These are phyloP conservation scores for Copidosoma aretas DNA, from an alignment of 2,888 invertebrate genomes.

Conservation along the genomic window DNA sequence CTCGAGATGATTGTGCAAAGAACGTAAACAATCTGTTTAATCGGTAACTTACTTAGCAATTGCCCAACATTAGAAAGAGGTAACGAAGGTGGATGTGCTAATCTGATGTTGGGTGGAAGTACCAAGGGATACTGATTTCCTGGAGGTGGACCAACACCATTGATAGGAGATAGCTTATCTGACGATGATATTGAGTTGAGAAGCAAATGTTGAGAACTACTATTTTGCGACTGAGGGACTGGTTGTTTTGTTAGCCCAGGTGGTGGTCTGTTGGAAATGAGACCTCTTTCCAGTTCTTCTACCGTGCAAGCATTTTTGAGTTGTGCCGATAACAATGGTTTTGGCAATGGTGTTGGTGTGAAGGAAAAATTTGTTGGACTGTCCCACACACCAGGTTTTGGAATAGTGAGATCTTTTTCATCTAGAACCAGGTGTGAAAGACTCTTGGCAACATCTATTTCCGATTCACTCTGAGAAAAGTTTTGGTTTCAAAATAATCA, in stretches of 20 bases:
- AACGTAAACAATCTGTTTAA: slow-evolving; percentile 18
- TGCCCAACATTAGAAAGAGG: slow-evolving; percentile 53
- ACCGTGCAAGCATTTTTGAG: slow-evolving; percentile 75
- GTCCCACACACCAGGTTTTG: slow-evolving; percentile 65
- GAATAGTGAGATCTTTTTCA: slow-evolving; percentile 64
- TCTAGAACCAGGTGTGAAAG: slow-evolving; percentile 69
- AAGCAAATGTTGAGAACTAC: slow-evolving; percentile 32
- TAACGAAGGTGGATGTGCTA: slow-evolving; percentile 59
- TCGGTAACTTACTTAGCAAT: slow-evolving; percentile 49
- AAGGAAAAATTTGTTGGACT: slow-evolving; percentile 57
- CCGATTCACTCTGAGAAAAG: slow-evolving; percentile 50
- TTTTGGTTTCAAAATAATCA: too few species aligned
- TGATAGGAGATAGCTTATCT: slow-evolving; percentile 30
- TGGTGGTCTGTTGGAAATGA: slow-evolving; percentile 65
- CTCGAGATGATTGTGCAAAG: neutral
- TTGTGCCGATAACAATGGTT: slow-evolving; percentile 45
- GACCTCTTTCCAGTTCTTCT: slow-evolving; percentile 75
- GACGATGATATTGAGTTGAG: slow-evolving; percentile 35
- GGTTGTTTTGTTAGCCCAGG: slow-evolving; percentile 37
- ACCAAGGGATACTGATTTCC: slow-evolving; percentile 54
- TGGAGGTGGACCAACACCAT: slow-evolving; percentile 55
- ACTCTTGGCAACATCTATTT: slow-evolving; percentile 64
- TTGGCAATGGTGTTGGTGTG: slow-evolving; percentile 46
- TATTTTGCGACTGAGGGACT: neutral
- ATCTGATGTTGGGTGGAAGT: slow-evolving; percentile 62